A percentile compares a stretch with the other conserved stretches of the same genome.
These are phyloP conservation scores for Drosophila meridionalis DNA, from an alignment of 2,888 invertebrate species.

Conservation along the genomic window DNA sequence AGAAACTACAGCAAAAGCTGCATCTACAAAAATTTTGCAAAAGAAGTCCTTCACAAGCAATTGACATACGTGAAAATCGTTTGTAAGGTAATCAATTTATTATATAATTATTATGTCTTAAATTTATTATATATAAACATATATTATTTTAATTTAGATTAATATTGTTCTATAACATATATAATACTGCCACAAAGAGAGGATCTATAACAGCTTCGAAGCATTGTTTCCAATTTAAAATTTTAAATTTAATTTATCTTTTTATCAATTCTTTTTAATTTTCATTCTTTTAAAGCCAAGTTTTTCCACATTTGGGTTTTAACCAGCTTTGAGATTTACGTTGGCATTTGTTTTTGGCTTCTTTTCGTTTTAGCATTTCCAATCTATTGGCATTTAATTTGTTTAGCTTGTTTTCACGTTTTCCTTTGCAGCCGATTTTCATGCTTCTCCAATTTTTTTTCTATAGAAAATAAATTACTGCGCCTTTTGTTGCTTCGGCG, in stretches of 20 bases:
- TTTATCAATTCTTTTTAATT: too few relatives aligned
- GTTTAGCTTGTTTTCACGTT: slow-evolving; percentile 35
- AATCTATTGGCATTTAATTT: slow-evolving; percentile 41
- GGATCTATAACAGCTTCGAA: too few relatives aligned
- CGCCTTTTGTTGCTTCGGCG: slow-evolving; percentile 21
- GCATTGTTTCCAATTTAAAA: too few relatives aligned
- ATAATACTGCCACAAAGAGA: too few relatives aligned
- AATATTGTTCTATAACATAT: not conserved
- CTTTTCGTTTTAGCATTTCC: not conserved
- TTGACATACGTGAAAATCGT: slow-evolving; percentile 20
- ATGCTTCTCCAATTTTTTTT: not conserved
- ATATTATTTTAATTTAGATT: not conserved
- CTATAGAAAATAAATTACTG: slow-evolving; percentile 41
- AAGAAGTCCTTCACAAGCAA: slow-evolving; percentile 4
- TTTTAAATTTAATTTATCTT: too few relatives aligned
- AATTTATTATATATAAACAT: not conserved
- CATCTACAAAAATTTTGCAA: not conserved
- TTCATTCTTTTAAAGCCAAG: not conserved
- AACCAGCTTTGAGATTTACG: not conserved
- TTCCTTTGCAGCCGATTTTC: slow-evolving; percentile 5
- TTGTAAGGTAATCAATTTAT: slow-evolving; percentile 19
- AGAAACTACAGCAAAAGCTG: slow-evolving; percentile 14
- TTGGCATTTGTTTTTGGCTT: slow-evolving; percentile 7
- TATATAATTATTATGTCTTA: not conserved
- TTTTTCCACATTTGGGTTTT: not conserved